These are phyloP conservation scores for Bagarius yarrelli DNA, from an alignment of 2,113 vertebrate species.

Conservation along the genomic window DNA sequence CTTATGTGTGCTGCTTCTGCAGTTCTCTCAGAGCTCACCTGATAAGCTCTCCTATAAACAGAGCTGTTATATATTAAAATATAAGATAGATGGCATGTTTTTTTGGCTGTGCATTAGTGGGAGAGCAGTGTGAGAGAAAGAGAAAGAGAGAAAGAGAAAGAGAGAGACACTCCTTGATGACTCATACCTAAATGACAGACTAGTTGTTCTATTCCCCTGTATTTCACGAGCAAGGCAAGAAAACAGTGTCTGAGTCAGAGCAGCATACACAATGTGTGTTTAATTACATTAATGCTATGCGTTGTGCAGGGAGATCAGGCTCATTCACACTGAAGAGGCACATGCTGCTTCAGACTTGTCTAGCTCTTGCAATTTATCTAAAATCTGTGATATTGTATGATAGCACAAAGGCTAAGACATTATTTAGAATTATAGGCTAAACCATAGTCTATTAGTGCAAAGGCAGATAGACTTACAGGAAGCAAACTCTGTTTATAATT, in stretches of 20 bases:
- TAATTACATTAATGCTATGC: constrained; percentile 44
- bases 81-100: constrained; percentile 47
- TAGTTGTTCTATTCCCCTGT: constrained; percentile 50
- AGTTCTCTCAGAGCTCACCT: constrained; percentile 31
- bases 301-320: background rate
- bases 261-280: constrained; percentile 38
- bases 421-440: background rate
- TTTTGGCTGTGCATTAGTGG: constrained; percentile 35
- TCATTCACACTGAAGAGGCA: constrained; percentile 6
- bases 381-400: background rate
- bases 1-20: constrained; percentile 43
- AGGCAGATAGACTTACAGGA: background rate
- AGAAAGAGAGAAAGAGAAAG: constrained; percentile 9
- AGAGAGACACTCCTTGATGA: constrained; percentile 38
- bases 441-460: background rate
- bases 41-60: constrained; percentile 33
- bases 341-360: constrained; percentile 10
- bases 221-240: constrained; percentile 53
- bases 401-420: background rate
- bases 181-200: constrained; percentile 57
- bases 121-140: constrained; percentile 10
- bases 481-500: background rate
- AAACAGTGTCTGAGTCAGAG: constrained; percentile 37
- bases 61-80: constrained; percentile 48
- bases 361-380: background rate